These are phyloP conservation scores for Urocolius indicus DNA, from an alignment of 2,113 vertebrate genomes.

Conservation along the genomic window DNA sequence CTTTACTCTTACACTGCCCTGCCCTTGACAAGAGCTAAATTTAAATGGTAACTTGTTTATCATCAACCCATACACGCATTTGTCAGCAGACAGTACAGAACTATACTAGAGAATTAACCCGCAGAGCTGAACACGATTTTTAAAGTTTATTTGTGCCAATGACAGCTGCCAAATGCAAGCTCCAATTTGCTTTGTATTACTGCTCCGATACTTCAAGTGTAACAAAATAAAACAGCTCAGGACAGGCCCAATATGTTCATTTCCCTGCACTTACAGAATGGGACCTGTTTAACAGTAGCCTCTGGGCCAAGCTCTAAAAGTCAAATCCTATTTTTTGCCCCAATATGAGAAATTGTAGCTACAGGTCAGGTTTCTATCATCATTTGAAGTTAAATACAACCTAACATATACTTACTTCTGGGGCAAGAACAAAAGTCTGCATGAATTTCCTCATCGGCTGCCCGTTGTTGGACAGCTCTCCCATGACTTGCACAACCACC, in stretches of 20 bases:
- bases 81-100: neutral
- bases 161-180: neutral
- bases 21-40: neutral
- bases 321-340: neutral
- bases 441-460: constrained; percentile 98
- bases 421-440: constrained; percentile 98
- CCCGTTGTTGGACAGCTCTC: constrained; percentile 94
- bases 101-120: neutral
- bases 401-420: constrained; percentile 82
- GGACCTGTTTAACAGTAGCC: neutral
- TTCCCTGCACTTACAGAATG: neutral
- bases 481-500: constrained; percentile 97
- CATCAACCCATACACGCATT: neutral
- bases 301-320: neutral
- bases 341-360: neutral
- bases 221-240: neutral
- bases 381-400: neutral
- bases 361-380: neutral
- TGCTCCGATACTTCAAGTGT: neutral
- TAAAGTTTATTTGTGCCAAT: neutral
- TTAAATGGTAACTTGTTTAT: neutral
- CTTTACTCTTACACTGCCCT: neutral
- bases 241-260: neutral
- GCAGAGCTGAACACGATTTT: neutral
- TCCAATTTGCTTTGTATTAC: neutral